Base-by-base conservation (phyloP, 2,113 vertebrate species). In the Neotragus moschatus region DNA sequence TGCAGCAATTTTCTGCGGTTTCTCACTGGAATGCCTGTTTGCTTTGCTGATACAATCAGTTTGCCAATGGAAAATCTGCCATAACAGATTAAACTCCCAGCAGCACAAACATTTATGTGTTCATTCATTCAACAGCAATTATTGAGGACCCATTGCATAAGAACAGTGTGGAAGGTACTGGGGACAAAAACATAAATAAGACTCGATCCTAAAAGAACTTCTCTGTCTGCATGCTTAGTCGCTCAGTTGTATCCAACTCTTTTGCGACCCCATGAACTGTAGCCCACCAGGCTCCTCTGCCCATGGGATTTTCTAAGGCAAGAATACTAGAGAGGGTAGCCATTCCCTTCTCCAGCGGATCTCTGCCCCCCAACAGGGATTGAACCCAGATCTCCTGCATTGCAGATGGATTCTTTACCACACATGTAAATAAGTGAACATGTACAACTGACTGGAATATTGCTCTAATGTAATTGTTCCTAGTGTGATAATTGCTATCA, bases 51-150 rank as follows among this genome's bases (percentile, higher is more conserved):
- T 60, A n/a, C 70, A 80, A 87, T 45, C 73, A 80, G 53, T 91
- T 90, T 94, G 61, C 45, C 66, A 55, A 7, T 63, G 84, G 63
- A 80, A 94, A 97, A 66, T 75, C 66, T 91, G 30, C 63, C 79
- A 61, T n/a, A 53, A 21, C 66, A 94, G 94, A 84, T 84, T 94
- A 92, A 94, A 88, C 86, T 81, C 58, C 25, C 25, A 90, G 61
- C 36, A 84, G 53, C 39, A 58, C 28, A 94, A 88, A 90, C 58
- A 90, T 70, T 79, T 66, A 28, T 90, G 49, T 84, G 45, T 36
- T 85, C 51, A 80, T 90, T 96, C 47, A 66, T 88, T 84, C 80
- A 87, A 43, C 23, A 56, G 51, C 30, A 86, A 25, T 66, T 61
- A 85, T 17, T 84, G 39, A 87, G 26, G 39, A 25, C 17, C 14